These are phyloP conservation scores for Sturmia bella DNA, from an alignment of 2,888 invertebrate species.

Conservation along the genomic window DNA sequence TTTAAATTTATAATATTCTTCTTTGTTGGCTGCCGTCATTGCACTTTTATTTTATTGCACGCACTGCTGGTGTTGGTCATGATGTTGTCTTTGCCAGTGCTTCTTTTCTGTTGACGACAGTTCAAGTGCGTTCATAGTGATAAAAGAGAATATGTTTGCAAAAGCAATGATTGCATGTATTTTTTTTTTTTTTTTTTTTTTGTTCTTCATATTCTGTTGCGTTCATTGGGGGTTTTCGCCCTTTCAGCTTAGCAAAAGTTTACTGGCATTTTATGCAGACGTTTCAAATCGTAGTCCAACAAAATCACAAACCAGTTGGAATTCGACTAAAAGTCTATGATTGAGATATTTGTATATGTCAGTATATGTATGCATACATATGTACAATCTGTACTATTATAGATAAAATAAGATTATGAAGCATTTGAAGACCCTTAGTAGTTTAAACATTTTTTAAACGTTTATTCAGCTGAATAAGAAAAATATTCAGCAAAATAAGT, in stretches of 20 bases:
- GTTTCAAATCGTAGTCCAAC: slow-evolving; percentile 4
- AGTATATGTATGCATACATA: too few relatives aligned
- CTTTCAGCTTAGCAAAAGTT: slow-evolving; percentile 6
- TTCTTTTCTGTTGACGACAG: slow-evolving; percentile 58
- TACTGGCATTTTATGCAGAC: slow-evolving; percentile 2
- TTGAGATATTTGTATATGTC: background rate
- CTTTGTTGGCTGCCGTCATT: slow-evolving; percentile 24
- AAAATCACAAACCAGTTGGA: background rate
- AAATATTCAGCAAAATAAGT: too few relatives aligned
- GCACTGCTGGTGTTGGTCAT: background rate
- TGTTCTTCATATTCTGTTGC: background rate
- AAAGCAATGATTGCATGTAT: slow-evolving; percentile 45
- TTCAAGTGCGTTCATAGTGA: slow-evolving; percentile 68
- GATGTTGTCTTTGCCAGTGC: slow-evolving; percentile 26
- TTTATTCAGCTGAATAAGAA: too few relatives aligned
- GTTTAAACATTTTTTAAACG: too few relatives aligned
- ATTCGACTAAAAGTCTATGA: background rate
- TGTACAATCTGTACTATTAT: too few relatives aligned
- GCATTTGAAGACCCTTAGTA: too few relatives aligned
- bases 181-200: background rate
- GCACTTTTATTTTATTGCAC: slow-evolving; percentile 25
- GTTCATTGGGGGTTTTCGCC: slow-evolving; percentile 2
- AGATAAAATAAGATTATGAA: too few relatives aligned
- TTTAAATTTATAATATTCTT: slow-evolving; percentile 31
- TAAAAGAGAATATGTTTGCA: slow-evolving; percentile 45